These are phyloP conservation scores for Marronus borbonicus DNA, from an alignment of 2,888 invertebrate species.

Conservation along the genomic window DNA sequence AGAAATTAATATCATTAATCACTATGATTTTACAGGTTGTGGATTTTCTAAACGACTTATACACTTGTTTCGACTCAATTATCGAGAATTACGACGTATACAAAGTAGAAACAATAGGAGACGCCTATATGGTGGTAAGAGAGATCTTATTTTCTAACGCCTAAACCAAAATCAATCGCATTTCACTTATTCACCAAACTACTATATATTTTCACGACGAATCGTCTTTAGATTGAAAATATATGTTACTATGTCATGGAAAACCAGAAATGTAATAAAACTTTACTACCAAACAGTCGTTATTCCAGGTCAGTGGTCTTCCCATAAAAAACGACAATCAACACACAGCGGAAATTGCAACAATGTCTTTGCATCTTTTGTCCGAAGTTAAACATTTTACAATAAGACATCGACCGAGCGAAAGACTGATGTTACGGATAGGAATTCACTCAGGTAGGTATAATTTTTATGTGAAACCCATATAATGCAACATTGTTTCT, in stretches of 20 bases:
- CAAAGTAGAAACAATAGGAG: slow-evolving; percentile 94
- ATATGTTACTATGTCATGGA: not conserved
- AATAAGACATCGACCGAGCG: slow-evolving; percentile 89
- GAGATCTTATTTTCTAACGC: not conserved
- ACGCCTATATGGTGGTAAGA: slow-evolving; percentile 92
- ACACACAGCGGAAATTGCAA: slow-evolving; percentile 94
- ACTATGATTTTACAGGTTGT: slow-evolving; percentile 80
- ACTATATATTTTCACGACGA: not conserved
- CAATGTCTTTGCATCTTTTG: slow-evolving; percentile 91
- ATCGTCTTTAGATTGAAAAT: not conserved
- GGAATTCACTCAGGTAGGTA: slow-evolving; percentile 88
- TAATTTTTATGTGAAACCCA: not conserved
- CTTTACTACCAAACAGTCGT: slow-evolving; percentile 1
- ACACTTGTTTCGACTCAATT: slow-evolving; percentile 95
- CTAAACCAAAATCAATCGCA: too few species aligned
- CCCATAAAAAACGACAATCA: slow-evolving; percentile 90
- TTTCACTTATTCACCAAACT: too few species aligned
- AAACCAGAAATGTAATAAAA: not conserved
- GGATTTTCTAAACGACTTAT: slow-evolving; percentile 93
- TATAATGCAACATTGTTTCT: too few species aligned
- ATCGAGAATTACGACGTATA: slow-evolving; percentile 94
- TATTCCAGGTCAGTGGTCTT: slow-evolving; percentile 83
- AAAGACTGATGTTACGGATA: slow-evolving; percentile 88
- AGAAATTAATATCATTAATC: too few species aligned
- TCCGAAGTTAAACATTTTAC: slow-evolving; percentile 88